Evolutionary conservation across 2,113 vertebrate genomes (phyloP), one percentile per base, ranked within the genome.

Genomic region (Alethe diademata): DNA sequence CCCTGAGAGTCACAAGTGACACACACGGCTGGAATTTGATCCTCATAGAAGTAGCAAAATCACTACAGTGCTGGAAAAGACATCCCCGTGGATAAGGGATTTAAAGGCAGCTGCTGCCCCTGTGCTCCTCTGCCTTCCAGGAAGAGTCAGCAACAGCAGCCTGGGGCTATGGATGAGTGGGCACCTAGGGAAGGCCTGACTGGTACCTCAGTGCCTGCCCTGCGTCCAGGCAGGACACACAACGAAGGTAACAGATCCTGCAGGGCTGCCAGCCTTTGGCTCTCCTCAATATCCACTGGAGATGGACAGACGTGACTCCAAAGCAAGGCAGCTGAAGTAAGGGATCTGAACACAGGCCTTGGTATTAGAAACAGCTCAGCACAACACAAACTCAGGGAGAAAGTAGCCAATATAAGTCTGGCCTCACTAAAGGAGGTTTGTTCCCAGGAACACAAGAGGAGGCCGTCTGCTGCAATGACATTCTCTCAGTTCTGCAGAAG

Each of bases 301-400:
- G 43, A 58, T n/a, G 47, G 13, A 61, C 15, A 58, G 48, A 36
- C 3, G 1, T 9, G 43, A 40, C 19, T 33, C 48, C 0, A 0
- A 76, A 90, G 54, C 19, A 29, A 53, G 47, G 53, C 23, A 62
- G 53, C 23, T 58, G 20, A 17, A 36, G 22, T 9, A 57, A 70
- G 33, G 51, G n/a, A 15, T 17, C 40, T 31, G 60, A 85, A 51
- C 18, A 10, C 6, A 22, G 45, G 17, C 8, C 3, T 4, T 2
- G 2, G 18, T 42, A 24, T 18, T 18, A 33, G 45, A 75, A 92
- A 76, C 1, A 28, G 36, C 13, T 42, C 42, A 36, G 29, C 11
- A 50, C 38, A 33, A 23, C 40, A 80, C 54, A 82, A 58, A 22
- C 36, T 31, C 16, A 5, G 14, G 17, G 40, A 69, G 24, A 40